Evolutionary conservation across 2,113 vertebrate genomes (phyloP).

Genomic region (Phrynosoma blainvillii): DNA sequence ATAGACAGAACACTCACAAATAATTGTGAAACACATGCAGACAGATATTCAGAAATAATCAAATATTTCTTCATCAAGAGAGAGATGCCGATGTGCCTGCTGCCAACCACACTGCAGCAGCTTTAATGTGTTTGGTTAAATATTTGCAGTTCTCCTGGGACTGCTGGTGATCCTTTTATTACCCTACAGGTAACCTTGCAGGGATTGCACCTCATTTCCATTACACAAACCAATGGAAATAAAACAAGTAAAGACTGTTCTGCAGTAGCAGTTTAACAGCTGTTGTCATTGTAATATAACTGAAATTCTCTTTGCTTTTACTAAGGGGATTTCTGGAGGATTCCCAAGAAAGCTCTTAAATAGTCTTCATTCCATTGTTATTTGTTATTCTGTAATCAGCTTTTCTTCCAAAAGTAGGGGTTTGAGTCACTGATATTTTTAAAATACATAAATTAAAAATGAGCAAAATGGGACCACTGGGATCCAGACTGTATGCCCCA

Average conservation of each 20-base stretch:
- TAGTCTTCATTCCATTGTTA: neutral
- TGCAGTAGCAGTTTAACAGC: neutral
- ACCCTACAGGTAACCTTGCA: neutral
- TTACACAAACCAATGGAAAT: neutral
- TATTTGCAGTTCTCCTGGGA: slow-evolving; percentile 1
- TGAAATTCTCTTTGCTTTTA: slow-evolving; percentile 4
- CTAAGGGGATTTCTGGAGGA: neutral
- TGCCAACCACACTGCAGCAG: neutral
- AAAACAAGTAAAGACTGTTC: neutral
- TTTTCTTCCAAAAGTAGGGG: neutral
- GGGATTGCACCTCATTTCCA: neutral
- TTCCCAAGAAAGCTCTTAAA: neutral
- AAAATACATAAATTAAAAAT: neutral
- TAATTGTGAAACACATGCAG: slow-evolving; percentile 17
- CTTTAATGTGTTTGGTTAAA: slow-evolving; percentile 10
- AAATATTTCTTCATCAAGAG: slow-evolving; percentile 20
- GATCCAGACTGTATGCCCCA: slow-evolving; percentile 14
- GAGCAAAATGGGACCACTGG: neutral
- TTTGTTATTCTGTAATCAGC: neutral
- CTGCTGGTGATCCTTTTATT: neutral
- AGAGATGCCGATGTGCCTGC: neutral
- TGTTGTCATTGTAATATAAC: neutral
- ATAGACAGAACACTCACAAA: slow-evolving; percentile 7
- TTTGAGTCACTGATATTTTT: neutral
- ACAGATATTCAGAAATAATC: slow-evolving; percentile 10